These are phyloP conservation scores for Bucco capensis DNA, from an alignment of 2,113 vertebrate genomes.

Conservation along the genomic window DNA sequence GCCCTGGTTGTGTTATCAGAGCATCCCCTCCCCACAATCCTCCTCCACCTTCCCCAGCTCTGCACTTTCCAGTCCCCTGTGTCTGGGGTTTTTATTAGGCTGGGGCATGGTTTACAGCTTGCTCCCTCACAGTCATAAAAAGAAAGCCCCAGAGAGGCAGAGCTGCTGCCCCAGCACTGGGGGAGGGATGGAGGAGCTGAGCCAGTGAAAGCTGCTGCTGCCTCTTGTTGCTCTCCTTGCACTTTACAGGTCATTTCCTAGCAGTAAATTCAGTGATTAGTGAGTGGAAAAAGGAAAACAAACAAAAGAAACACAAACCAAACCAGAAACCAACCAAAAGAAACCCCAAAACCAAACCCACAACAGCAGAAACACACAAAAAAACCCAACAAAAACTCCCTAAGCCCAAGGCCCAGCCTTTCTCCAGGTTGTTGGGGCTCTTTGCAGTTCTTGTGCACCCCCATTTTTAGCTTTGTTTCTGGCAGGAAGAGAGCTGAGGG, in stretches of 20 bases:
- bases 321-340: background rate
- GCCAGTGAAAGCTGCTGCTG: background rate
- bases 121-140: background rate
- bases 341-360: too few species aligned
- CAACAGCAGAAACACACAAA: too few species aligned
- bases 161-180: background rate
- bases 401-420: background rate
- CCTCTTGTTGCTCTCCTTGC: constrained; percentile 2
- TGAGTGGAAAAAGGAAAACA: background rate
- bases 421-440: background rate
- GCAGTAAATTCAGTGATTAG: background rate
- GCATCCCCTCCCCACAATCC: background rate
- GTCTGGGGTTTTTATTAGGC: constrained; percentile 52
- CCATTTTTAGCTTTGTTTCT: background rate
- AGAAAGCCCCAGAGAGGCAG: background rate
- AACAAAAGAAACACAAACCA: background rate
- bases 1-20: constrained; percentile 19
- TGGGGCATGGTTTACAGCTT: constrained; percentile 8
- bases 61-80: constrained; percentile 20
- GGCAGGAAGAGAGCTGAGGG: background rate
- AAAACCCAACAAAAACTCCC: background rate
- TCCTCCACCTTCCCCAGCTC: background rate
- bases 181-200: background rate
- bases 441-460: background rate
- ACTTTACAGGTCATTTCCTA: constrained; percentile 18